Evolutionary conservation across 2,113 vertebrate species (phyloP).

Genomic region (Scalopus aquaticus): DNA sequence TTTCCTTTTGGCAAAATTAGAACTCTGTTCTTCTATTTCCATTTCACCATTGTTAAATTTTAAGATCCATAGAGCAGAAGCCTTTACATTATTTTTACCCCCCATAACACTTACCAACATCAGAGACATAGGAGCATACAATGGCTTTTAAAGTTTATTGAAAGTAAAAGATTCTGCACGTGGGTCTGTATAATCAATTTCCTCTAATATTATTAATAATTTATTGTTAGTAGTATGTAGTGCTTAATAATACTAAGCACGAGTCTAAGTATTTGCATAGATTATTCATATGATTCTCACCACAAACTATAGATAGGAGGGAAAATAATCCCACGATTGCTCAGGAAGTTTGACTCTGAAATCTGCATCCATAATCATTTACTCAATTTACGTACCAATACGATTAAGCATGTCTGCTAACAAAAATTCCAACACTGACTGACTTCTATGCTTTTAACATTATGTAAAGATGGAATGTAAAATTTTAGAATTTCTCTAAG

Average conservation of each 20-base stretch:
- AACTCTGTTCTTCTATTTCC: neutral
- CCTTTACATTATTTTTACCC: neutral
- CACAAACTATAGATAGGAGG: neutral
- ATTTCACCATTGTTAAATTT: neutral
- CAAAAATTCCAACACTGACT: neutral
- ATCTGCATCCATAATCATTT: neutral
- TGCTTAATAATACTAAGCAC: neutral
- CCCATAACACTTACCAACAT: neutral
- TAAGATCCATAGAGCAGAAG: neutral
- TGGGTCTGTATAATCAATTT: neutral
- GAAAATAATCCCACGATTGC: neutral
- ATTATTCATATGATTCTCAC: neutral
- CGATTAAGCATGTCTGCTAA: neutral
- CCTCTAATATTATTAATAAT: neutral
- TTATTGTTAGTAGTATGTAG: neutral
- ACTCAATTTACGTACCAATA: neutral
- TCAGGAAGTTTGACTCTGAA: neutral
- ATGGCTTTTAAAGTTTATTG: neutral
- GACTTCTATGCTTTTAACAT: neutral
- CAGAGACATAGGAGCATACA: neutral
- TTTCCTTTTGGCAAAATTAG: neutral
- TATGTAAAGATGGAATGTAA: neutral
- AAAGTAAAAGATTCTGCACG: neutral
- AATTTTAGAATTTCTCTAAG: neutral
- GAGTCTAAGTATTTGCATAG: neutral